Evolutionary conservation across 2,797 vertebrate genomes (phyloP).

Genomic region (Taenioides sp.): DNA sequence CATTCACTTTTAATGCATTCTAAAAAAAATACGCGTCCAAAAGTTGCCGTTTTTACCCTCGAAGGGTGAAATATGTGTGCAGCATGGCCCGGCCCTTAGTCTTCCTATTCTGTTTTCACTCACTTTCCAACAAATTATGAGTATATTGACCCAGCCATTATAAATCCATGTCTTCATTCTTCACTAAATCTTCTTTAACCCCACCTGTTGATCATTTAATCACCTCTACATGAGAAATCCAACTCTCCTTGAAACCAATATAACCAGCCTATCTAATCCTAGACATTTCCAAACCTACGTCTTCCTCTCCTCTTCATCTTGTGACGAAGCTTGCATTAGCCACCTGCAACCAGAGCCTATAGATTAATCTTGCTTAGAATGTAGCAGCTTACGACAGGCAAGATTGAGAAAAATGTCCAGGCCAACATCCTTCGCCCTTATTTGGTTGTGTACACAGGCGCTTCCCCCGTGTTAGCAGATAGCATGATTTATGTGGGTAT

Average conservation of each 20-base stretch:
- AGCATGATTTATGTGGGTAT: constrained; percentile 75
- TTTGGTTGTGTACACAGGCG: constrained; percentile 54
- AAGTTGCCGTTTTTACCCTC: too few species aligned
- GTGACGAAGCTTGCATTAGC: constrained; percentile 67
- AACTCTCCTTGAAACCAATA: constrained; percentile 5
- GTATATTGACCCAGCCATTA: not conserved
- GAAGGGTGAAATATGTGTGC: too few species aligned
- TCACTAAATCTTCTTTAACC: constrained; percentile 21
- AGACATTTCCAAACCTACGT: constrained; percentile 27
- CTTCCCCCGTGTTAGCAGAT: constrained; percentile 51
- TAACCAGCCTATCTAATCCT: not conserved
- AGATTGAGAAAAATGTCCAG: constrained; percentile 78
- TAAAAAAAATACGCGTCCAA: too few species aligned
- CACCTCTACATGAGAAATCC: constrained; percentile 17
- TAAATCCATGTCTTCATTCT: not conserved
- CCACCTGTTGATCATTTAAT: constrained; percentile 43
- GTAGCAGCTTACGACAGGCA: constrained; percentile 61
- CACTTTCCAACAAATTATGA: not conserved
- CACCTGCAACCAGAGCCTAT: constrained; percentile 59
- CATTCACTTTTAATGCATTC: too few species aligned
- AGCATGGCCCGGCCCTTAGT: too few species aligned
- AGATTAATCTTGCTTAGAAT: constrained; percentile 76
- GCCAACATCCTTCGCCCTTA: constrained; percentile 23
- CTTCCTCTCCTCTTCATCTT: constrained; percentile 43
- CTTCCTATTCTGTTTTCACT: not conserved